Evolutionary conservation across 2,113 vertebrate species (phyloP).

Genomic region (Vicugna pacos): DNA sequence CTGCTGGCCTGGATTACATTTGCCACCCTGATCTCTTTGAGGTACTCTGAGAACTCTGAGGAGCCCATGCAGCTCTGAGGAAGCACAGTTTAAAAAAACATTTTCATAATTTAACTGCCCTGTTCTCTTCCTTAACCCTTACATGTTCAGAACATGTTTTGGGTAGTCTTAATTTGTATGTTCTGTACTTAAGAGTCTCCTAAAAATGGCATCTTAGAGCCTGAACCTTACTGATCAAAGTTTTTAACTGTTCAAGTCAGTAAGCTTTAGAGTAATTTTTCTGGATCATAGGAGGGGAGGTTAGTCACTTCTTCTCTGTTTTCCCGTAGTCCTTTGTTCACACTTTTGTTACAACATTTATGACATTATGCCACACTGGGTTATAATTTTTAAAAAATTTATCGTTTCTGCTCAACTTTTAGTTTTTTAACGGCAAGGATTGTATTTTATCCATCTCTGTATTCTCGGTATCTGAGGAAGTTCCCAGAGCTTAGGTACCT

Average conservation of each 20-base stretch:
- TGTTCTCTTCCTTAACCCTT: not conserved
- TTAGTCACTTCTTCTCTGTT: conserved; percentile 2
- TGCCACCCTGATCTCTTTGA: not conserved
- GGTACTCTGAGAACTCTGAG: not conserved
- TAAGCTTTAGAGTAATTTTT: not conserved
- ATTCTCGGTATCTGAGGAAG: not conserved
- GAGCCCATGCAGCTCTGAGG: not conserved
- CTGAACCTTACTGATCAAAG: not conserved
- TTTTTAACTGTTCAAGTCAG: conserved; percentile 32
- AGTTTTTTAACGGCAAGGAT: not conserved
- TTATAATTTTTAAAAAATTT: not conserved
- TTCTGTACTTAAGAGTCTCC: conserved; percentile 30
- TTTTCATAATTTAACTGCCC: not conserved
- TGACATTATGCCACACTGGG: not conserved
- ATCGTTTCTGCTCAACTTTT: not conserved
- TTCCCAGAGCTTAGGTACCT: not conserved
- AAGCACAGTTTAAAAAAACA: not conserved
- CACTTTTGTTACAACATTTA: not conserved
- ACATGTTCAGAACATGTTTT: not conserved
- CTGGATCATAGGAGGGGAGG: not conserved
- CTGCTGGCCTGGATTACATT: not conserved
- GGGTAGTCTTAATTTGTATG: not conserved
- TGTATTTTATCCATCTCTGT: not conserved
- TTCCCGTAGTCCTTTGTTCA: not conserved
- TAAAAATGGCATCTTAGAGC: not conserved